Percentiles rank a stretch among this genome's conserved stretches.
Evolutionary conservation across 2,113 vertebrate genomes (phyloP).

Genomic region (Pavo muticus): DNA sequence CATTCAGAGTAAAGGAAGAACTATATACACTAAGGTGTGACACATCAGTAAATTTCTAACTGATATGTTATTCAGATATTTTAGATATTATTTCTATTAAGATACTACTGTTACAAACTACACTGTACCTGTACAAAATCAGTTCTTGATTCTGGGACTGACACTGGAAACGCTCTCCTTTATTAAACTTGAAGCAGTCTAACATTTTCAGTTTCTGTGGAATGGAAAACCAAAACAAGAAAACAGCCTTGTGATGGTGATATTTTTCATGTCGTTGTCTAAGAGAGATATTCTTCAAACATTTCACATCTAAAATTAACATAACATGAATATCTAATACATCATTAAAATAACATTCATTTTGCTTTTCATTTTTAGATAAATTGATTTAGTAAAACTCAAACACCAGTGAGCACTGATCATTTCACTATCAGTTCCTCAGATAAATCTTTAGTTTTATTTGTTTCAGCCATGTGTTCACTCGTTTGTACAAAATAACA

Average conservation of each 20-base stretch:
- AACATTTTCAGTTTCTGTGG: neutral
- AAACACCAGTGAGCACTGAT: neutral
- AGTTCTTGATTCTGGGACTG: neutral
- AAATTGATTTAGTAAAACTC: neutral
- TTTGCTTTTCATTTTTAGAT: slow-evolving; percentile 9
- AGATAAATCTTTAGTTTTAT: slow-evolving; percentile 34
- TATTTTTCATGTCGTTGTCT: neutral
- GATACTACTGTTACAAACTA: neutral
- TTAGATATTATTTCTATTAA: neutral
- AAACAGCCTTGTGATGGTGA: neutral
- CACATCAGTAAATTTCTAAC: neutral
- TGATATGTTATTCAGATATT: neutral
- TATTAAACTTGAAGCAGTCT: neutral
- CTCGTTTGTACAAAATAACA: slow-evolving; percentile 30
- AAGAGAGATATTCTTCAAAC: fast-evolving
- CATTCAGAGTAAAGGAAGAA: neutral
- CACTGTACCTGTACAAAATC: neutral
- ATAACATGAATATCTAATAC: neutral
- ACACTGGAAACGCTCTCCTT: neutral
- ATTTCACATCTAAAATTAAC: neutral
- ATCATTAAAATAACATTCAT: neutral
- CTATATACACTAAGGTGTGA: neutral
- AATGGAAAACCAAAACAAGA: neutral
- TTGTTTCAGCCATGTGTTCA: slow-evolving; percentile 42
- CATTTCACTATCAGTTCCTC: neutral